phyloP scores from a whole-genome alignment of 2,888 invertebrate genomes.

The Dysmachus trigonus region DNA sequence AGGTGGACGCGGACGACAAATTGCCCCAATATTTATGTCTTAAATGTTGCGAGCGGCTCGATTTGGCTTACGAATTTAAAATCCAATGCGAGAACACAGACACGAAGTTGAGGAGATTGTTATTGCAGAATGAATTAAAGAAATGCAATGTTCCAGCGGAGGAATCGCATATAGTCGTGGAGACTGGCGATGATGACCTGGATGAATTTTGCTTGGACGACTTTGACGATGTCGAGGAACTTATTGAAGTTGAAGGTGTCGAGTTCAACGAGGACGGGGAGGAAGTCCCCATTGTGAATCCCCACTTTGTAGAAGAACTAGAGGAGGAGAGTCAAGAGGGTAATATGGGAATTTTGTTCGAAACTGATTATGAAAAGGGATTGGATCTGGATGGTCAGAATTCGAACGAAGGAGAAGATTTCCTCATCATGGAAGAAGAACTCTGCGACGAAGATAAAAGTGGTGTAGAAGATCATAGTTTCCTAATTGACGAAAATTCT shows the following conservation, averaged over 20 bases:
- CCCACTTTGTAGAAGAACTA: not conserved
- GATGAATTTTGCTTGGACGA: not conserved
- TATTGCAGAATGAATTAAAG: not conserved
- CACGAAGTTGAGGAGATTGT: conserved; percentile 43
- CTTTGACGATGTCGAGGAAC: not conserved
- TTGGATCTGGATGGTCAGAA: no score
- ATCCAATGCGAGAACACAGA: conserved; percentile 51
- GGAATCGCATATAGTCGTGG: not conserved
- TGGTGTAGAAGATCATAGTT: not conserved
- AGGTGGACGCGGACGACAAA: conserved; percentile 50
- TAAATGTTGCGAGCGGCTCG: conserved; percentile 48
- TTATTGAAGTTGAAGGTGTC: not conserved
- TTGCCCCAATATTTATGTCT: conserved; percentile 52
- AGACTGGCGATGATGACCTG: not conserved
- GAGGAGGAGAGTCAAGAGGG: not conserved
- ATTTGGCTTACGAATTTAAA: conserved; percentile 51
- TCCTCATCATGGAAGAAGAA: not conserved
- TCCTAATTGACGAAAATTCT: not conserved
- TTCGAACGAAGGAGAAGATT: not conserved
- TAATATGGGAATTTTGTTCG: not conserved
- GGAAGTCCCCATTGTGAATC: not conserved
- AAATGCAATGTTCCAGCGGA: not conserved
- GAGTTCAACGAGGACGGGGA: not conserved
- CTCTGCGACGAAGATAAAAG: not conserved
- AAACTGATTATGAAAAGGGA: not conserved